phyloP scores from a whole-genome alignment of 2,113 vertebrate genomes.

The Heterotis niloticus region DNA sequence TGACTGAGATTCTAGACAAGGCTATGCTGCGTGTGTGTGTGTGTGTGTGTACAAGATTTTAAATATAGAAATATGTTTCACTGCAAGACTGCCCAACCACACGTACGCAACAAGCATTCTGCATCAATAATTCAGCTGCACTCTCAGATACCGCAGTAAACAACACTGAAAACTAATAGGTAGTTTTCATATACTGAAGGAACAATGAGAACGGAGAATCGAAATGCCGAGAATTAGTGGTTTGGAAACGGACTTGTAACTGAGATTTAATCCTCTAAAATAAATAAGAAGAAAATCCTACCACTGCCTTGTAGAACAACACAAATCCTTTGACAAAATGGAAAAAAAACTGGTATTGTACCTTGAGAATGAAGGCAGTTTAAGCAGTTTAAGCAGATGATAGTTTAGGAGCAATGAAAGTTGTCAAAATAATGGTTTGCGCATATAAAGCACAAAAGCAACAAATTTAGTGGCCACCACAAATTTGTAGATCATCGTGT shows the following conservation, averaged over 20 bases:
- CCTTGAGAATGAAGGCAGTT: not conserved
- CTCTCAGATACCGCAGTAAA: not conserved
- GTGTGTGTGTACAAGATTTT: no score
- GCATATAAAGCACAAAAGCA: no score
- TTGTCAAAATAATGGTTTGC: no score
- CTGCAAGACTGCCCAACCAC: not conserved
- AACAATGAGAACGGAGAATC: not conserved
- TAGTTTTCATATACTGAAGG: not conserved
- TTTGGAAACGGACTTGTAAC: not conserved
- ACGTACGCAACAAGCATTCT: not conserved
- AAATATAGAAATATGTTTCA: no score
- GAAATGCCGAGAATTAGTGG: no score
- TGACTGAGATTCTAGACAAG: no score
- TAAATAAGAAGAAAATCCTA: not conserved
- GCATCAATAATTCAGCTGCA: constrained; percentile 2
- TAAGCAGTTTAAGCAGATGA: not conserved
- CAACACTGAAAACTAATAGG: not conserved
- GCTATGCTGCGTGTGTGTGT: no score
- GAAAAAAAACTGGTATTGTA: not conserved
- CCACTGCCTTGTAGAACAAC: not conserved
- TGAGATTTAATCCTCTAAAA: not conserved
- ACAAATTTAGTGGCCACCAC: no score
- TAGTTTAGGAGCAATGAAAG: no score
- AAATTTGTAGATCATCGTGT: no score
- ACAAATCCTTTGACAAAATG: not conserved